Conservation (phyloP, 2,888 invertebrate species). For the Poecilobothrus nobilitatus region DNA sequence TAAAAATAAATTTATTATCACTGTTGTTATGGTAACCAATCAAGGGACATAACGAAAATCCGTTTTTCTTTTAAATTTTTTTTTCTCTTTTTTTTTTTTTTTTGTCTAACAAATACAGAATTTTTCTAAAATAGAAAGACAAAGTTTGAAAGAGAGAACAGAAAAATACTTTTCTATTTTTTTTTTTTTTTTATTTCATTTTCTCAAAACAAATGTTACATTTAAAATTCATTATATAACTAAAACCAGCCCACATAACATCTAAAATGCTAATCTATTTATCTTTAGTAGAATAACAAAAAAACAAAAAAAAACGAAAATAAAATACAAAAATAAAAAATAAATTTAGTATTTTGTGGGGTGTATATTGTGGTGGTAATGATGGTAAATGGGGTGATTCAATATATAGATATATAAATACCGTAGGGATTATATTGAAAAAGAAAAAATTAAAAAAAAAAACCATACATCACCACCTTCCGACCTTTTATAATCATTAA, state of each 20-base stretch:
- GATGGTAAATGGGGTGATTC: neutral
- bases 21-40: constrained; percentile 19
- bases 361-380: neutral
- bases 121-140: neutral
- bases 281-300: neutral
- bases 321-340: neutral
- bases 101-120: constrained; percentile 8
- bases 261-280: constrained; percentile 4
- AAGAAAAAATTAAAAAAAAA: neutral
- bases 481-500: neutral
- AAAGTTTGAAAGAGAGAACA: neutral
- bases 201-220: no score
- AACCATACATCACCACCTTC: neutral
- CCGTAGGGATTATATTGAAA: neutral
- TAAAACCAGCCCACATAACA: neutral
- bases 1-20: constrained; percentile 17
- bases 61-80: constrained; percentile 10
- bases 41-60: constrained; percentile 21
- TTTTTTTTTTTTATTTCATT: no score
- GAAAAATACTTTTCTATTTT: no score
- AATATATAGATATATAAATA: neutral
- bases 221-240: neutral
- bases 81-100: neutral
- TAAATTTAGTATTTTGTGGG: no score
- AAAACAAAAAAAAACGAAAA: neutral